phyloP scores from a whole-genome alignment of 2,888 invertebrate species.

The Lithophane socia region DNA sequence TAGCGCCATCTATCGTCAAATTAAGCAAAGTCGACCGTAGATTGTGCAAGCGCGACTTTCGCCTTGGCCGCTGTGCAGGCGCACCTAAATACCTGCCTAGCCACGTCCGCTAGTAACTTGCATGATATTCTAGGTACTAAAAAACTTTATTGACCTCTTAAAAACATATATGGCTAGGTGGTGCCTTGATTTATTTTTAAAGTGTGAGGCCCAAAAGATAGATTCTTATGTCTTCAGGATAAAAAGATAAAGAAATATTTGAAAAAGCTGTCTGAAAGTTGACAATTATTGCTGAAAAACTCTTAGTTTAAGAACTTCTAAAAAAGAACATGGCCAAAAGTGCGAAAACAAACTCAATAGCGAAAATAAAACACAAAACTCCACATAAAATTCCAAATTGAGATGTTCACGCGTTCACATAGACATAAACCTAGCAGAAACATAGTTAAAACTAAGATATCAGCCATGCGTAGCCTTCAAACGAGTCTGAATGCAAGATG shows the following conservation, averaged over 20 bases:
- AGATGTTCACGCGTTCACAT: conserved; percentile 14
- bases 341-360: neutral
- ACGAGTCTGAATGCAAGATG: conserved; percentile 79
- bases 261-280: neutral
- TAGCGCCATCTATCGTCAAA: conserved; percentile 61
- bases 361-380: neutral
- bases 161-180: neutral
- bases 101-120: conserved; percentile 60
- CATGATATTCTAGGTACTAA: conserved; percentile 50
- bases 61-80: conserved; percentile 70
- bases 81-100: conserved; percentile 57
- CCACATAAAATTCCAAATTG: conserved; percentile 27
- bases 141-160: conserved; percentile 18
- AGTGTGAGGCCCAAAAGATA: neutral
- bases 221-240: neutral
- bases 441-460: conserved; percentile 65
- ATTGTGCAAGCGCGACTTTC: conserved; percentile 68
- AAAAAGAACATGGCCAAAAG: neutral
- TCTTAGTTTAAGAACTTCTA: neutral
- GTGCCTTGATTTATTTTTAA: neutral
- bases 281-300: neutral
- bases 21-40: conserved; percentile 47
- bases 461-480: conserved; percentile 73
- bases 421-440: conserved; percentile 52
- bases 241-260: neutral